These are phyloP conservation scores for Drosophila mulleri DNA, from an alignment of 2,888 invertebrate genomes.

Conservation along the genomic window DNA sequence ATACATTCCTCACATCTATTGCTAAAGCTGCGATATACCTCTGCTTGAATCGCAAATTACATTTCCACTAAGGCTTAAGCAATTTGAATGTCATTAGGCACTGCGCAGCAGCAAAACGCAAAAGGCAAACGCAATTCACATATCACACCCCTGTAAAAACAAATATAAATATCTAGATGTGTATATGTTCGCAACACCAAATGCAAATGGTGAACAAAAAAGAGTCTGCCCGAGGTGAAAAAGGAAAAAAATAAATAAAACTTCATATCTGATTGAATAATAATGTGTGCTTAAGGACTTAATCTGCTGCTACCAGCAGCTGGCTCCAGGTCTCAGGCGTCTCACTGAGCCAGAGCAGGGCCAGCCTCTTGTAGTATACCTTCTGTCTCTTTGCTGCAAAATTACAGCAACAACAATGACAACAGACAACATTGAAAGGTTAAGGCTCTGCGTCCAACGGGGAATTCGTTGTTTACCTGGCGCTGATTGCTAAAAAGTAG, in stretches of 20 bases:
- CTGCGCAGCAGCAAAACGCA: background rate
- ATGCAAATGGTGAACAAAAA: constrained; percentile 21
- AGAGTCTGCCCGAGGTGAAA: constrained; percentile 2
- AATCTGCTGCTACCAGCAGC: constrained; percentile 71
- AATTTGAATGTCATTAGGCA: constrained; percentile 68
- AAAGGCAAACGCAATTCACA: constrained; percentile 7
- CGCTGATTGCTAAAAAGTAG: constrained; percentile 71
- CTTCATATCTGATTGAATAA: constrained; percentile 82
- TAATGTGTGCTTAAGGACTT: constrained; percentile 80
- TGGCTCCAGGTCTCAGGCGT: constrained; percentile 12
- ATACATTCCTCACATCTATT: background rate
- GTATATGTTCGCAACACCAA: constrained; percentile 10
- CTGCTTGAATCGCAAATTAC: constrained; percentile 10
- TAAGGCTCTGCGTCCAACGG: constrained; percentile 36
- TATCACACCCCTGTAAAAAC: background rate
- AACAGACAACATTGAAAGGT: constrained; percentile 33
- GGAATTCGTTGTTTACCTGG: constrained; percentile 71
- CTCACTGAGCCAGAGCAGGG: background rate
- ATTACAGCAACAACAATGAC: constrained; percentile 44
- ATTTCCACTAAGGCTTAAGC: constrained; percentile 38
- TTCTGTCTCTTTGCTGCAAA: constrained; percentile 41
- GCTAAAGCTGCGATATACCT: background rate
- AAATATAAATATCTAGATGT: constrained; percentile 4
- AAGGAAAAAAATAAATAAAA: constrained; percentile 53
- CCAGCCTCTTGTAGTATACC: constrained; percentile 4